Conservation (phyloP, 2,113 vertebrate genomes). For the Oreochromis tanganicae region DNA sequence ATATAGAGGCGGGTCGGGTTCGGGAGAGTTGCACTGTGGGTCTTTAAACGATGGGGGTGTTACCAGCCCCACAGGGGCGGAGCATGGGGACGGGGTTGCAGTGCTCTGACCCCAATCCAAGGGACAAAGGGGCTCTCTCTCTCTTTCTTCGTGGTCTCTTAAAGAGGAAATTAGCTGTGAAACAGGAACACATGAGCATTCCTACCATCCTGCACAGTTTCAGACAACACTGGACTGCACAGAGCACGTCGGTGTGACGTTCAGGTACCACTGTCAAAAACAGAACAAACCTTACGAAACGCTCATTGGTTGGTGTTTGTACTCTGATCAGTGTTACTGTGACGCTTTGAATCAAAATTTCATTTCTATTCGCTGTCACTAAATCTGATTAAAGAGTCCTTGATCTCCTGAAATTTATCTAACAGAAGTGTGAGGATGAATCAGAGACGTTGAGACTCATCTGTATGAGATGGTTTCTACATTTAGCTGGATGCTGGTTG, state of each 20-base stretch:
- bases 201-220: background rate
- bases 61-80: background rate
- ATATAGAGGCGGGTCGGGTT: background rate
- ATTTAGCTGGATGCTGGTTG: background rate
- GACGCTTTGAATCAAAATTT: background rate
- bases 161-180: conserved; percentile 34
- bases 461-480: background rate
- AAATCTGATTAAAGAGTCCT: background rate
- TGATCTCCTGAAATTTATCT: background rate
- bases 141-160: conserved; percentile 57
- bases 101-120: conserved; percentile 45
- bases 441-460: background rate
- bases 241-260: background rate
- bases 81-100: conserved; percentile 30
- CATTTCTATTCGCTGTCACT: background rate
- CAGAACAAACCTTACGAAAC: background rate
- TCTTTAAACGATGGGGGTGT: background rate
- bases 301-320: background rate
- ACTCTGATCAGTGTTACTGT: background rate
- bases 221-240: background rate
- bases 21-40: background rate
- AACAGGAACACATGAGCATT: conserved; percentile 11
- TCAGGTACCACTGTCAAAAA: background rate
- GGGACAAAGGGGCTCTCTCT: conserved; percentile 75
- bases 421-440: background rate